phyloP scores from a whole-genome alignment of 1,140 invertebrate genomes.

The Drosophila baimaii region DNA sequence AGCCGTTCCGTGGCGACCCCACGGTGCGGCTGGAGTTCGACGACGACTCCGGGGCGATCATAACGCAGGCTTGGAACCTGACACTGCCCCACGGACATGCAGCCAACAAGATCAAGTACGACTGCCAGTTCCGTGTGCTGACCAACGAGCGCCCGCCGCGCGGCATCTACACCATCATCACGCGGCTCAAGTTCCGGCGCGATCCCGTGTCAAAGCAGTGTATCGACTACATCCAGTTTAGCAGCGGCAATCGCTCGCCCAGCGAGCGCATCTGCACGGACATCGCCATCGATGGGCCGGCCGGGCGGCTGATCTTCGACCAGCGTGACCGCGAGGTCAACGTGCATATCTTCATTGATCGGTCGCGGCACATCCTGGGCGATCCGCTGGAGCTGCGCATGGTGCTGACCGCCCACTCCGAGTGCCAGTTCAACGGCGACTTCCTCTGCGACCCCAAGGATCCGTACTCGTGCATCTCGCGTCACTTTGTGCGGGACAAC shows the following conservation, averaged over 20 bases:
- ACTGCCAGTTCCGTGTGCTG: constrained; percentile 73
- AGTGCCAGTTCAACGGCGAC: constrained; percentile 71
- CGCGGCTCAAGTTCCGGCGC: constrained; percentile 70
- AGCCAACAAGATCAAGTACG: constrained; percentile 77
- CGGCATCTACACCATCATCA: constrained; percentile 78
- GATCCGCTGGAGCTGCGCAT: constrained; percentile 77
- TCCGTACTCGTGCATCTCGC: constrained; percentile 76
- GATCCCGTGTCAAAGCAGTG: constrained; percentile 71
- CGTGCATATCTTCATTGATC: constrained; percentile 73
- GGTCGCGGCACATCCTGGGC: constrained; percentile 57
- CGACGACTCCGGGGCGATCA: constrained; percentile 75
- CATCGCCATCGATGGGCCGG: constrained; percentile 69
- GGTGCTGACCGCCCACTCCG: constrained; percentile 75
- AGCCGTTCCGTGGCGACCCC: constrained; percentile 75
- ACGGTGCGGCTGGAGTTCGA: constrained; percentile 69
- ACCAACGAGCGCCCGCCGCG: constrained; percentile 69
- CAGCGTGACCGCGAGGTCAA: constrained; percentile 71
- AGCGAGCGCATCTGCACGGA: constrained; percentile 73
- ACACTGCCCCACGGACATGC: constrained; percentile 68
- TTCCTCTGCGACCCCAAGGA: constrained; percentile 76
- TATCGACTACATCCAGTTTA: constrained; percentile 80
- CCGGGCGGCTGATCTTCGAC: constrained; percentile 69
- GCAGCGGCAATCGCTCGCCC: constrained; percentile 70
- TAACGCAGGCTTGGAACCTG: constrained; percentile 76
- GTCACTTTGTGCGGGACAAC: constrained; percentile 78